Evolutionary conservation across 2,888 invertebrate genomes (phyloP), one percentile per base, ranked within the genome.

Genomic region (Operophtera brumata): DNA sequence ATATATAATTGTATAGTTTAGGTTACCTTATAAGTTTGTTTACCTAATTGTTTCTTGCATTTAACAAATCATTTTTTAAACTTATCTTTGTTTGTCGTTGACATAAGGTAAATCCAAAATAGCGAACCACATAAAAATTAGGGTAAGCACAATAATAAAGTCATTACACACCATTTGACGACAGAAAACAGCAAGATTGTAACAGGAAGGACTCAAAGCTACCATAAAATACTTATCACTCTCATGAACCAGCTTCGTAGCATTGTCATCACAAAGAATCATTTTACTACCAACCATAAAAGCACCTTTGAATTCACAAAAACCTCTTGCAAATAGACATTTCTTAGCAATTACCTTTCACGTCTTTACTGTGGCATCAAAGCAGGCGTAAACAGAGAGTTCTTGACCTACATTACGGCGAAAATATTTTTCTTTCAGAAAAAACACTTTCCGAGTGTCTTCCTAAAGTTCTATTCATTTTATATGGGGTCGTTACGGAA

Each of bases 301-400:
- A 43, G 4, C 36, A 34, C 25, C 42, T 41, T 44, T 6, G 10
- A 42, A 30, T 50, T 43, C 14, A 44, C 12, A 51, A 46, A 51
- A 50, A 53, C 28, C 20, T 40, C 56, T 54, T 41, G 30, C 54
- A 52, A 60, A 60, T 54, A 41, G 49, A 41, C 60, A 51, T 52
- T 53, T 53, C 41, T 52, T 39, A 14, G 57, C 57, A 59, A 58
- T 65, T 56, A 49, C 49, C 54, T 59, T 59, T 59, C 53, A 47
- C 46, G 55, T 52, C 57, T 58, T 62, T 62, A 37, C 28, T 13
- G 37, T 11, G 34, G 26, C 26, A 37, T 14, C 28, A 39, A 37
- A 37, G 14, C 10, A 36, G 10, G 42, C 42, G 11, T 36, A 43
- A 49, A 51, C 51, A 28, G 43, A 51, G 39, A 40, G 39, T 39